Evolutionary conservation across 2,797 vertebrate species (phyloP).

Genomic region (Lutjanus campechanus): DNA sequence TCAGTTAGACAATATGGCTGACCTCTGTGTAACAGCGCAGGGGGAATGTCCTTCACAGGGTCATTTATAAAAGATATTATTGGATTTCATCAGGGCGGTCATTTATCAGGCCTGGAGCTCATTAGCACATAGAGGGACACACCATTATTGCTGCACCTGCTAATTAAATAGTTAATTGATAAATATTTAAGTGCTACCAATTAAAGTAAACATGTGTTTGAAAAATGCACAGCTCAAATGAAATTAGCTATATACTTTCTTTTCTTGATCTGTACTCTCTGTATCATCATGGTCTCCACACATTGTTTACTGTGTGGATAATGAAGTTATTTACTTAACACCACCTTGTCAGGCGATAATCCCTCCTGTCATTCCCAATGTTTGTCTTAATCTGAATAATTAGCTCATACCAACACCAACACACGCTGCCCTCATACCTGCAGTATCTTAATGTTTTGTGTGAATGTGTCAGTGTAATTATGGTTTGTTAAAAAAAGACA

Average conservation of each 20-base stretch:
- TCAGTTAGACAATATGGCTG: slow-evolving; percentile 47
- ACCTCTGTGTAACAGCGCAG: slow-evolving; percentile 54
- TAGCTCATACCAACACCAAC: slow-evolving; percentile 8
- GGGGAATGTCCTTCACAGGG: slow-evolving; percentile 38
- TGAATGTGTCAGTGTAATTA: slow-evolving; percentile 2
- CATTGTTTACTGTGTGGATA: slow-evolving; percentile 40
- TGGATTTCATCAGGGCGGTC: slow-evolving; percentile 53
- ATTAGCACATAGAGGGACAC: slow-evolving; percentile 50
- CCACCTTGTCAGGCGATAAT: slow-evolving; percentile 47
- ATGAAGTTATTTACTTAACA: slow-evolving; percentile 54
- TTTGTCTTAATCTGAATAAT: slow-evolving; percentile 55
- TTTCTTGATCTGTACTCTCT: neutral
- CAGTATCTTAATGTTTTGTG: neutral
- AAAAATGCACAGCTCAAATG: slow-evolving; percentile 9
- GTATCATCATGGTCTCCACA: no score
- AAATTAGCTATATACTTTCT: neutral
- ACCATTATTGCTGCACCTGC: slow-evolving; percentile 23
- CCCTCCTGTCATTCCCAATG: slow-evolving; percentile 46
- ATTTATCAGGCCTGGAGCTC: slow-evolving; percentile 55
- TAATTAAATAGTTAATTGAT: slow-evolving; percentile 48
- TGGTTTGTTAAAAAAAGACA: slow-evolving; percentile 4
- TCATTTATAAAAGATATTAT: slow-evolving; percentile 61
- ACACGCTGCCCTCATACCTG: neutral
- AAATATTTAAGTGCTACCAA: slow-evolving; percentile 50
- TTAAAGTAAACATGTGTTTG: slow-evolving; percentile 19